These are phyloP conservation scores for Phylloscopus trochiloides DNA, from an alignment of 2,113 vertebrate species.

Conservation along the genomic window DNA sequence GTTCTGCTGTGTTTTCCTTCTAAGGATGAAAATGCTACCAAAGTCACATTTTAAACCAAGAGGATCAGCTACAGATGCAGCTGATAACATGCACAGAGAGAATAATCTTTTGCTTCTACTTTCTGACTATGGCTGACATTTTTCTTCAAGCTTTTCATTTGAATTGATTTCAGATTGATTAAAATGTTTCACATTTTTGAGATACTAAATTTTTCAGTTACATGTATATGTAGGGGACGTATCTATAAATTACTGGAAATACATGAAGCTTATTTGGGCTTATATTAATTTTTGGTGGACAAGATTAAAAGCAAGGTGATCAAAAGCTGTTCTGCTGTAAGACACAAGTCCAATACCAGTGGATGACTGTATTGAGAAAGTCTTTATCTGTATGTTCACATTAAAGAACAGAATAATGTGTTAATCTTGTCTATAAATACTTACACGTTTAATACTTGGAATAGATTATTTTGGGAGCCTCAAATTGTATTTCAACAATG, in stretches of 20 bases:
- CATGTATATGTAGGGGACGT: accelerated
- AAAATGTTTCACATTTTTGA: not conserved
- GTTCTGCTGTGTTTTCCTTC: not conserved
- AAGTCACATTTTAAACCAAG: not conserved
- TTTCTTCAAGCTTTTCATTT: not conserved
- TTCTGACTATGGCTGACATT: not conserved
- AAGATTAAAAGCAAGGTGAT: not conserved
- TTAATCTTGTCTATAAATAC: not conserved
- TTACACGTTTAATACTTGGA: not conserved
- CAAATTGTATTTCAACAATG: not conserved
- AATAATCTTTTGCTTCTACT: not conserved
- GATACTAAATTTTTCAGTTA: not conserved
- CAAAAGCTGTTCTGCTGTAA: not conserved
- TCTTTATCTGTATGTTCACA: not conserved
- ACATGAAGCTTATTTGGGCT: not conserved
- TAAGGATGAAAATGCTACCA: not conserved
- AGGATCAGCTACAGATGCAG: not conserved
- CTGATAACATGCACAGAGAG: not conserved
- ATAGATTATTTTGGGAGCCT: not conserved
- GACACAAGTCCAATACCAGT: not conserved
- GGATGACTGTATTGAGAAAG: not conserved
- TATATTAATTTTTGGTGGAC: not conserved
- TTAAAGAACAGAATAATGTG: not conserved
- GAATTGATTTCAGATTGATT: not conserved
- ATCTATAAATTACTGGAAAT: not conserved